phyloP scores from a whole-genome alignment of 2,797 vertebrate species.

The Pelodytes ibericus region DNA sequence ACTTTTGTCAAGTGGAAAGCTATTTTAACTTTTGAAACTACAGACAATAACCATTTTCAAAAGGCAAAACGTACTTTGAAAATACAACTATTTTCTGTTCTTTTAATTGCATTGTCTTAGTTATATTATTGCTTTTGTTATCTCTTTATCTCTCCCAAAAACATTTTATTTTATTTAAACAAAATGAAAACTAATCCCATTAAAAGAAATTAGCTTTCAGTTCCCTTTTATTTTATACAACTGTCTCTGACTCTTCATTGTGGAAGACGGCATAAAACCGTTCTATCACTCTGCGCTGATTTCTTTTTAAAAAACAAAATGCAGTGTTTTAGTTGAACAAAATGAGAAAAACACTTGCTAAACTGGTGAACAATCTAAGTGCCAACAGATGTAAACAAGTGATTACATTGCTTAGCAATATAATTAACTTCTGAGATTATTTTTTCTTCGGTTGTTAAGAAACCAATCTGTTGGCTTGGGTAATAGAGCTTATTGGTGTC shows the following conservation, averaged over 20 bases:
- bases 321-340: conserved; percentile 42
- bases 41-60: no score
- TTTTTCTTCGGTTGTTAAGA: conserved; percentile 52
- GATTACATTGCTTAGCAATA: conserved; percentile 56
- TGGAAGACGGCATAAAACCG: conserved; percentile 14
- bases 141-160: not conserved
- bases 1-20: no score
- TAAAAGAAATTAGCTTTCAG: conserved; percentile 17
- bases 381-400: conserved; percentile 54
- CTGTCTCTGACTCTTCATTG: conserved; percentile 31
- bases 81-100: not conserved
- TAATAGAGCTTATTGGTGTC: conserved; percentile 35
- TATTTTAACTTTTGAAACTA: no score
- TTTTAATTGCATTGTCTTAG: not conserved
- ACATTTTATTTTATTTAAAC: not conserved
- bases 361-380: conserved; percentile 50
- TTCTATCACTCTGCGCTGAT: conserved; percentile 19
- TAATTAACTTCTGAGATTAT: conserved; percentile 54
- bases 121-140: not conserved
- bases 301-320: conserved; percentile 40
- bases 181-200: conserved; percentile 5
- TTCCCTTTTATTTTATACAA: conserved; percentile 6
- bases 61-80: not conserved
- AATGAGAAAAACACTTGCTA: conserved; percentile 45
- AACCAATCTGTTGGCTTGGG: conserved; percentile 52